A percentile compares a stretch with the other conserved stretches of the same genome.
phyloP scores from a whole-genome alignment of 2,797 vertebrate species.

The Streptopelia turtur region DNA sequence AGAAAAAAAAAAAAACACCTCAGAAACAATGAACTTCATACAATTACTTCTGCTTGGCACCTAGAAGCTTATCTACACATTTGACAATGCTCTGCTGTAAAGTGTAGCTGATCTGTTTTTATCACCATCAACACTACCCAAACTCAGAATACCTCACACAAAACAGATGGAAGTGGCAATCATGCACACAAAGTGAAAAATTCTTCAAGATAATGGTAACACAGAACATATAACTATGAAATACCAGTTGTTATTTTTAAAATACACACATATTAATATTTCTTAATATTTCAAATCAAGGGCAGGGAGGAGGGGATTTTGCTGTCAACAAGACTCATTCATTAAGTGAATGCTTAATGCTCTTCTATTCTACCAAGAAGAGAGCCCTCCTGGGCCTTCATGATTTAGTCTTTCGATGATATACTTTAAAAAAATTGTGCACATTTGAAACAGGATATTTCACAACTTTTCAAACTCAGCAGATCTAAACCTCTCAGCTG shows the following conservation, averaged over 20 bases:
- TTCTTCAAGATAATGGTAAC: not conserved
- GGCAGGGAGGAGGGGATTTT: not conserved
- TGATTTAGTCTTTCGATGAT: not conserved
- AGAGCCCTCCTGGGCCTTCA: not conserved
- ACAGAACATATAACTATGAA: not conserved
- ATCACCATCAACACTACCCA: not conserved
- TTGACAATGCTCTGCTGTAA: not conserved
- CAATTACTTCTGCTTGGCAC: not conserved
- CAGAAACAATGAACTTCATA: not conserved
- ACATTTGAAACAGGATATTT: not conserved
- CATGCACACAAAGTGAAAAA: not conserved
- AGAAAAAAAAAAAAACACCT: not conserved
- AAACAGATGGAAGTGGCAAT: not conserved
- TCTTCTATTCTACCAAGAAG: not conserved
- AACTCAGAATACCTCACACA: not conserved
- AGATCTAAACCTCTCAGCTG: not conserved
- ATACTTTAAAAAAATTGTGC: not conserved
- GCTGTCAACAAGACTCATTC: not conserved
- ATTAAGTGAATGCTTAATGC: not conserved
- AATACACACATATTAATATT: not conserved
- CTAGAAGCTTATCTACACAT: not conserved
- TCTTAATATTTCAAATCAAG: not conserved
- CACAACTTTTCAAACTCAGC: not conserved
- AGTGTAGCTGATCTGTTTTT: not conserved
- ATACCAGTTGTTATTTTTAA: not conserved